phyloP scores from a whole-genome alignment of 2,888 invertebrate species.

The Phragmatobia fuliginosa region DNA sequence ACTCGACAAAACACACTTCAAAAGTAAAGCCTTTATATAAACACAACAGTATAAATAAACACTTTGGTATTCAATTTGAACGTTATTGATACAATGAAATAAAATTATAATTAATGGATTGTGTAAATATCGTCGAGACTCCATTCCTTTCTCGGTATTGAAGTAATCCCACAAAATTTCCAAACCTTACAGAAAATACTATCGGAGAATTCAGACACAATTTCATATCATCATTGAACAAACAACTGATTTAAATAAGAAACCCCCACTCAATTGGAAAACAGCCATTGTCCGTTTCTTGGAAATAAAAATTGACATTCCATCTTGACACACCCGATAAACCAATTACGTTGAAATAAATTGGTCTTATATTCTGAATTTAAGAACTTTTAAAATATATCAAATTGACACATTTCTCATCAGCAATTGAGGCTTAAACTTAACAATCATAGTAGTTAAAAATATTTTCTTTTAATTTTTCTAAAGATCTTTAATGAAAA shows the following conservation, averaged over 20 bases:
- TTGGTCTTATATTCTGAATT: not conserved
- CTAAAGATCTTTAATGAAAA: too few relatives aligned
- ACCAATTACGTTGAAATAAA: not conserved
- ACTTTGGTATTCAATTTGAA: not conserved
- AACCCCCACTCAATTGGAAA: not conserved
- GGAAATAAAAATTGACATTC: not conserved
- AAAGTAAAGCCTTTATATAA: not conserved
- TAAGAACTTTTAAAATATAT: not conserved
- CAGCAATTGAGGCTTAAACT: too few relatives aligned
- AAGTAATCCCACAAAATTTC: not conserved
- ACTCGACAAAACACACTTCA: not conserved
- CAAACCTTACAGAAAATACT: not conserved
- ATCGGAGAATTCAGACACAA: not conserved
- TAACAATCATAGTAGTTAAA: too few relatives aligned
- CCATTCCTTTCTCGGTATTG: not conserved
- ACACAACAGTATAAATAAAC: not conserved
- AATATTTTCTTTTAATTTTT: too few relatives aligned
- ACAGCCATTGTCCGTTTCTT: not conserved
- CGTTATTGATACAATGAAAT: not conserved
- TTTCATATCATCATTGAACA: not conserved
- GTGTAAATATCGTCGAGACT: not conserved
- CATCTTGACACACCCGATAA: not conserved
- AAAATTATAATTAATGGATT: not conserved
- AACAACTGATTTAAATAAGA: slow-evolving; percentile 3
- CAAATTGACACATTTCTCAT: not conserved